A percentile compares a stretch with the other conserved stretches of the same genome.
These are phyloP conservation scores for Trichopria drosophilae DNA, from an alignment of 2,888 invertebrate species.

Conservation along the genomic window DNA sequence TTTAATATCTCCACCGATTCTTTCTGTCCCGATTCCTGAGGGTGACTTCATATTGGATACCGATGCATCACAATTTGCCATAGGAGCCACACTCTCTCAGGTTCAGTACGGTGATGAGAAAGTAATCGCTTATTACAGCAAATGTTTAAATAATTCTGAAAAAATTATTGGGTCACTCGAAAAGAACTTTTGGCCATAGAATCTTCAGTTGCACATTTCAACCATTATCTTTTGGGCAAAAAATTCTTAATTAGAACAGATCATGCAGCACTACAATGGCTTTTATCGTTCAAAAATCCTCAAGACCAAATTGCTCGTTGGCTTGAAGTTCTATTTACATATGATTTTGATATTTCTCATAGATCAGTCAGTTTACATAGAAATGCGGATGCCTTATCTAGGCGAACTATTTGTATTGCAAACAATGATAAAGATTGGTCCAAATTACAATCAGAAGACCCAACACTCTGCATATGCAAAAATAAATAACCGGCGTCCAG, in stretches of 20 bases:
- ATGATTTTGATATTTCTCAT: slow-evolving; percentile 41
- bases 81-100: slow-evolving; percentile 29
- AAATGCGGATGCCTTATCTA: slow-evolving; percentile 39
- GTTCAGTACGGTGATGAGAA: slow-evolving; percentile 33
- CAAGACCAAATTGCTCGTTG: slow-evolving; percentile 49
- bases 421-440: slow-evolving; percentile 22
- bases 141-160: no score
- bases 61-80: no score
- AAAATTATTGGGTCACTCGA: slow-evolving; percentile 42
- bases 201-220: no score
- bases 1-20: no score
- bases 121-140: slow-evolving; percentile 40
- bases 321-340: slow-evolving; percentile 43
- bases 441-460: slow-evolving; percentile 7
- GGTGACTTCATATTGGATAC: no score
- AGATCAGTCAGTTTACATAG: slow-evolving; percentile 33
- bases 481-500: slow-evolving; percentile 10
- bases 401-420: slow-evolving; percentile 33
- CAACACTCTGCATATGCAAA: slow-evolving; percentile 4
- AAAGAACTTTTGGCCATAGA: slow-evolving; percentile 43
- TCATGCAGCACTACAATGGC: slow-evolving; percentile 43
- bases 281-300: slow-evolving; percentile 44
- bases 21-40: no score
- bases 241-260: slow-evolving; percentile 12
- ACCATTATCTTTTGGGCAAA: no score